phyloP scores from a whole-genome alignment of 2,888 invertebrate species.

The Himalopsyche anomala region DNA sequence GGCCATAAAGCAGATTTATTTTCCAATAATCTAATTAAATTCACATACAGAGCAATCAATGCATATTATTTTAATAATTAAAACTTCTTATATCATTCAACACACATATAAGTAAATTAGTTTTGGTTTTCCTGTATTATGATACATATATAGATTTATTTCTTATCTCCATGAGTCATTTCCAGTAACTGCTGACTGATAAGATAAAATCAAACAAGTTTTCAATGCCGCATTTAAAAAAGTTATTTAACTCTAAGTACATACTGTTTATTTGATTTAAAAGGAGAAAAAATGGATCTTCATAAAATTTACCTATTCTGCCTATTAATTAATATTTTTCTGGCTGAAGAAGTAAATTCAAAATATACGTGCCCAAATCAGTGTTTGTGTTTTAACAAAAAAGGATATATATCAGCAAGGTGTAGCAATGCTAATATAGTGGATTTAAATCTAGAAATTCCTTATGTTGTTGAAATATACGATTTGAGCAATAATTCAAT shows the following conservation, averaged over 20 bases:
- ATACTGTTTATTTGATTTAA: not conserved
- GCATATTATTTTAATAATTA: too few relatives aligned
- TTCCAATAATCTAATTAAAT: too few relatives aligned
- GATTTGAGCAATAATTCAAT: conserved; percentile 80
- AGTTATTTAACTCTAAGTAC: not conserved
- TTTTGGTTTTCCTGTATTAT: too few relatives aligned
- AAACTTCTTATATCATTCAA: too few relatives aligned
- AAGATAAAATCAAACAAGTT: not conserved
- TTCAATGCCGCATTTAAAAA: not conserved
- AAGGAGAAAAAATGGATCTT: not conserved
- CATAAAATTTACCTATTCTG: conserved; percentile 1
- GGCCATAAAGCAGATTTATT: too few relatives aligned
- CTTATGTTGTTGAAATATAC: conserved; percentile 78
- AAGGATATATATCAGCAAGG: conserved; percentile 74
- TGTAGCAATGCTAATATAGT: conserved; percentile 79
- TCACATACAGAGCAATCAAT: too few relatives aligned
- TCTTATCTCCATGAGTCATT: conserved; percentile 28
- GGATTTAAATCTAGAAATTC: conserved; percentile 78
- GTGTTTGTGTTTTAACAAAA: conserved; percentile 77
- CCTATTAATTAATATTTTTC: not conserved
- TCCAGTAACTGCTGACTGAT: not conserved
- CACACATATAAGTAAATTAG: too few relatives aligned
- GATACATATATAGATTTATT: not conserved
- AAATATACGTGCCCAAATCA: conserved; percentile 73
- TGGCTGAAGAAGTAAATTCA: not conserved